Percentiles rank a stretch among this genome's conserved stretches.
phyloP scores from a whole-genome alignment of 2,797 vertebrate species.

The Sebastes minor region DNA sequence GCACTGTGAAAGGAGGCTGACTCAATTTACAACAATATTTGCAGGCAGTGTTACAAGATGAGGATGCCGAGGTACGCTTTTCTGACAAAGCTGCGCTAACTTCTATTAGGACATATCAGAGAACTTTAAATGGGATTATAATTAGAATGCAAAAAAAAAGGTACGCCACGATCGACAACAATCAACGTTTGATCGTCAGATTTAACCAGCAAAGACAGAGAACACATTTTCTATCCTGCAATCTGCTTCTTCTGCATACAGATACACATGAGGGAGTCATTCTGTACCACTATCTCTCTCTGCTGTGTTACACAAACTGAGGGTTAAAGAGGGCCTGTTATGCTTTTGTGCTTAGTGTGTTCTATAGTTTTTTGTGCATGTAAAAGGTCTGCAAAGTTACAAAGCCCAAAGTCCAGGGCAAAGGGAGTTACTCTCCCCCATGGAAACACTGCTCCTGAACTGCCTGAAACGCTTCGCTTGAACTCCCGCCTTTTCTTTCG shows the following conservation, averaged over 20 bases:
- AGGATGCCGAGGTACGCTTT: not conserved
- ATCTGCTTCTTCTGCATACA: not conserved
- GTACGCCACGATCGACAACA: not conserved
- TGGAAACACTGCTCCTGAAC: no score
- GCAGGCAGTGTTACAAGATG: constrained; percentile 1
- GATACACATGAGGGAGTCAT: not conserved
- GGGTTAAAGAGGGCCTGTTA: not conserved
- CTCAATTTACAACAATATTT: constrained; percentile 27
- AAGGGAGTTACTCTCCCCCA: no score
- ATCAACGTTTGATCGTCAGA: not conserved
- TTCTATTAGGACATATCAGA: not conserved
- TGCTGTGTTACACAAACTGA: not conserved
- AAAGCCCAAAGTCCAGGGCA: no score
- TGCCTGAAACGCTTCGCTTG: no score
- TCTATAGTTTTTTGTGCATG: no score
- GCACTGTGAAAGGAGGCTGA: constrained; percentile 1
- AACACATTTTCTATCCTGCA: not conserved
- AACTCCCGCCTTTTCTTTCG: rapidly evolving
- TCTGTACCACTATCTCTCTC: not conserved
- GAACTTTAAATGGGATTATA: not conserved
- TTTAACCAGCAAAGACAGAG: not conserved
- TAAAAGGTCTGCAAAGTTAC: no score
- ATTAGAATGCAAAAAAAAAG: not conserved
- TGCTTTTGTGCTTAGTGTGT: no score
- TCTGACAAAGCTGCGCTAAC: constrained; percentile 2